Evolutionary conservation across 1,140 invertebrate species (phyloP).

Genomic region (Luehdorfia chinensis): DNA sequence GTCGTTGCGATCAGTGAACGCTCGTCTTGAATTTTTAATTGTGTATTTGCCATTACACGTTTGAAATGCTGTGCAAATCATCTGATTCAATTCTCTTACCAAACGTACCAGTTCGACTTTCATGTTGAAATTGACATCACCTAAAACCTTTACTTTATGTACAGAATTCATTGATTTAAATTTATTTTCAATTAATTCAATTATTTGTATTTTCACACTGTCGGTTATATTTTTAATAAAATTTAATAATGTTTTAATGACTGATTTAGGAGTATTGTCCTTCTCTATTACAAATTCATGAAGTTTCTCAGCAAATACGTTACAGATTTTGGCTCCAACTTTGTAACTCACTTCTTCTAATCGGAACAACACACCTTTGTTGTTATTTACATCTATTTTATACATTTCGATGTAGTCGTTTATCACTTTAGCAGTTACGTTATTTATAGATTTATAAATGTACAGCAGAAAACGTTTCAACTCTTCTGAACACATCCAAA

Average conservation of each 20-base stretch:
- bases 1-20: background rate
- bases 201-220: conserved; percentile 21
- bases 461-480: conserved; percentile 37
- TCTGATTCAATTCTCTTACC: conserved; percentile 13
- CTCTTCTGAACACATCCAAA: conserved; percentile 43
- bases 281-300: conserved; percentile 32
- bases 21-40: background rate
- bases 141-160: conserved; percentile 26
- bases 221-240: conserved; percentile 29
- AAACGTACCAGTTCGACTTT: conserved; percentile 44
- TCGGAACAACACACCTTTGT: conserved; percentile 24
- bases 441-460: conserved; percentile 41
- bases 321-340: conserved; percentile 24
- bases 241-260: conserved; percentile 31
- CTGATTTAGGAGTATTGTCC: conserved; percentile 28
- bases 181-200: conserved; percentile 22
- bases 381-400: conserved; percentile 32
- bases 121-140: conserved; percentile 43
- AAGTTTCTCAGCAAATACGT: conserved; percentile 36
- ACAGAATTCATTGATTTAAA: conserved; percentile 24
- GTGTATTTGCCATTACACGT: conserved; percentile 24
- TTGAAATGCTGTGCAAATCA: conserved; percentile 13
- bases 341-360: conserved; percentile 23
- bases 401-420: conserved; percentile 53
- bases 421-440: conserved; percentile 37